Base-by-base conservation (phyloP, 2,888 invertebrate genomes). In the Caenorhabditis sinica region DNA sequence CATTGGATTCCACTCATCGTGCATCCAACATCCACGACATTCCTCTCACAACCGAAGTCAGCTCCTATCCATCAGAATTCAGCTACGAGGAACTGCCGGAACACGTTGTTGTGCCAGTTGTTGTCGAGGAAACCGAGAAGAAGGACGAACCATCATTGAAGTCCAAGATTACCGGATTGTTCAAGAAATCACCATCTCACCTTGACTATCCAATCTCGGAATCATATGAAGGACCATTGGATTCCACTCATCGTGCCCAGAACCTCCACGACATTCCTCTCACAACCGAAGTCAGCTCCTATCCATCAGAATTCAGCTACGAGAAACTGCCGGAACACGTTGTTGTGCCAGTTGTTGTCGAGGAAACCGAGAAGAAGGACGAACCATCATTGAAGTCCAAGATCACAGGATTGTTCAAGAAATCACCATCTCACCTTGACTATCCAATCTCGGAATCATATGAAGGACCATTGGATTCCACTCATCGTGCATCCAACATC, bases 141-240 rank as follows among this genome's bases (percentile, higher is more conserved):
- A 45, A 45, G 45, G 45, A 45, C 69, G 73, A 73, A 23, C 73
- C 60, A 73, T 30, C 30, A 6, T 51, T 77, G 30, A 83, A 72
- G 51, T 58, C 45, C 49, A 82, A 77, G 72, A 73, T 83, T 69
- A 83, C 81, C 25, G 73, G 83, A 53, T 65, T 79, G 30, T 81
- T 82, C 80, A 77, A 82, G 58, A 82, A 80, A 53, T 73, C 73
- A 4, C 66, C 86, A 13, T 85, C 88, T 51, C 88, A 88, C 43
- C 80, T 79, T 23, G 87, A 88, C 75, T 88, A 88, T 63, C 86
- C 86, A 58, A 75, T 69, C 20, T 73, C 74, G 73, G 86, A 56
- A 25, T 28, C 25, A 56, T 56, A 56, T 28, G 56, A 56, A 25
- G 56, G 56, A 56, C 56, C 56, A 56, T 28, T 56, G 28, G 56